phyloP scores from a whole-genome alignment of 2,888 invertebrate genomes.

The Caenorhabditis doughertyi region DNA sequence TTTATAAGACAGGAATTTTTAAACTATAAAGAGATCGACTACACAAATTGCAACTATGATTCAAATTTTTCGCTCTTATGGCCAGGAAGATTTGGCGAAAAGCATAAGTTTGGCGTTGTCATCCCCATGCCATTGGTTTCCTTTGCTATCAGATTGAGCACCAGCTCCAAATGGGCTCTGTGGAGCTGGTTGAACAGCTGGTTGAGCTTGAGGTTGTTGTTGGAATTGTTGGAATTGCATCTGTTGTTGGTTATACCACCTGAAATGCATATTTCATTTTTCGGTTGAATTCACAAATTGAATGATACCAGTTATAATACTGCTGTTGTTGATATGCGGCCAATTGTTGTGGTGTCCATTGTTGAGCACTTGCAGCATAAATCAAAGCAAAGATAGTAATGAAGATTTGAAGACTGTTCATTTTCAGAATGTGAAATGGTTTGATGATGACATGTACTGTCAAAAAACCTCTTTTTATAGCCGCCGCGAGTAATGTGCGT shows the following conservation, averaged over 20 bases:
- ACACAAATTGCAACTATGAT: not conserved
- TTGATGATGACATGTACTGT: not conserved
- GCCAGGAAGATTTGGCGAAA: slow-evolving; percentile 42
- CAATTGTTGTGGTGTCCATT: slow-evolving; percentile 55
- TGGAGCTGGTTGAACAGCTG: slow-evolving; percentile 15
- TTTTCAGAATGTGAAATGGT: not conserved
- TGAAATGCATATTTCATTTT: slow-evolving; percentile 4
- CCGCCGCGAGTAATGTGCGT: not conserved
- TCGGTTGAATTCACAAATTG: not conserved
- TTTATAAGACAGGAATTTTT: not conserved
- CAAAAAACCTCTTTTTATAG: slow-evolving; percentile 28
- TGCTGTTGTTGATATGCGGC: slow-evolving; percentile 53
- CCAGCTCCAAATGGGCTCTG: too few species aligned
- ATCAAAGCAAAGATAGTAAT: not conserved
- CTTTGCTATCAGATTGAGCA: slow-evolving; percentile 46
- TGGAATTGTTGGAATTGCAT: slow-evolving; percentile 39
- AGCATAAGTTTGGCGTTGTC: slow-evolving; percentile 46
- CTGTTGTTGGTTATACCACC: slow-evolving; percentile 54
- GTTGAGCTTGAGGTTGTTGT: slow-evolving; percentile 12
- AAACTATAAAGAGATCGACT: slow-evolving; percentile 2
- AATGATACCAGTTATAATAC: slow-evolving; percentile 53
- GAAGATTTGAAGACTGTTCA: slow-evolving; percentile 18
- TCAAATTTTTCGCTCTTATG: not conserved
- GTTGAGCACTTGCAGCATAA: slow-evolving; percentile 8
- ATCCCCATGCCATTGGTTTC: slow-evolving; percentile 54